Percentiles rank a stretch among this genome's conserved stretches.
phyloP scores from a whole-genome alignment of 2,888 invertebrate species.

The Dolomedes plantarius region DNA sequence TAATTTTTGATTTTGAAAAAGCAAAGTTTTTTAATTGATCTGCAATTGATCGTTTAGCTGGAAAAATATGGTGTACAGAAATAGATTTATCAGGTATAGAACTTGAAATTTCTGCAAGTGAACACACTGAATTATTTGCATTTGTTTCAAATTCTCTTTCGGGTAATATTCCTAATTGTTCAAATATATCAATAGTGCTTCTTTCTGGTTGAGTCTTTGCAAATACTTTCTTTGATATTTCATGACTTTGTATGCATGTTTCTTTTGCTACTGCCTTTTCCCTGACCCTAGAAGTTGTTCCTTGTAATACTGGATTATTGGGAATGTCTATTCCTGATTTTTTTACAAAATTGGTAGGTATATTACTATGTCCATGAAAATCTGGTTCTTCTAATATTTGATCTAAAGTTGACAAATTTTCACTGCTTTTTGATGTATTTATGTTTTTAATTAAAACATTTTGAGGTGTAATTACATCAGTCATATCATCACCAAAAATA shows the following conservation, averaged over 20 bases:
- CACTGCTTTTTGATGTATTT: not conserved
- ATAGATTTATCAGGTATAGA: not conserved
- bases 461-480: not conserved
- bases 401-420: not conserved
- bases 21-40: slow-evolving; percentile 2
- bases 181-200: not conserved
- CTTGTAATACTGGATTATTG: not conserved
- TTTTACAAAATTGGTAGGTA: not conserved
- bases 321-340: not conserved
- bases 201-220: not conserved
- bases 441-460: not conserved
- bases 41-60: not conserved
- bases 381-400: not conserved
- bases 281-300: not conserved
- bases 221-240: not conserved
- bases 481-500: slow-evolving; percentile 16
- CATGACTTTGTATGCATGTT: not conserved
- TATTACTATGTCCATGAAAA: not conserved
- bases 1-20: not conserved
- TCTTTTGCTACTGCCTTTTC: not conserved
- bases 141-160: not conserved
- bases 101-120: not conserved
- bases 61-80: not conserved
- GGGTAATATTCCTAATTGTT: not conserved
- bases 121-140: not conserved